A percentile compares a stretch with the other conserved stretches of the same genome.
These are phyloP conservation scores for Matsumurasca onukii DNA, from an alignment of 1,140 invertebrate species.

Conservation along the genomic window DNA sequence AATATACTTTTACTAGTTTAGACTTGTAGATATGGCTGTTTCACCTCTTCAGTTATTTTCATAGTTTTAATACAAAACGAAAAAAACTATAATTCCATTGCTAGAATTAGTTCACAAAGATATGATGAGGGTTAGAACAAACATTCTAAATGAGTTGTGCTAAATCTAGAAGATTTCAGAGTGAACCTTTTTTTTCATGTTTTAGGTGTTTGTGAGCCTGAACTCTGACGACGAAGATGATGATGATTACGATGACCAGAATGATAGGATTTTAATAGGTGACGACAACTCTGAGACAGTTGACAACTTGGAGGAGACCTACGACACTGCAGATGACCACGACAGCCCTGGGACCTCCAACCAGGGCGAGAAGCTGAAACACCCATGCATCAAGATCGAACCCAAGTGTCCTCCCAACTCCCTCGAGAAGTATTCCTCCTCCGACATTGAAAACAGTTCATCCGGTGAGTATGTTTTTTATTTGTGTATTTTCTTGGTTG, in stretches of 20 bases:
- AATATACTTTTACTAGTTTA: no score
- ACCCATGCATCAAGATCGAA: background rate
- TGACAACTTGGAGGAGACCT: constrained; percentile 36
- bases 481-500: background rate
- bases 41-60: no score
- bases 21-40: no score
- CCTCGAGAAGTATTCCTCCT: constrained; percentile 32
- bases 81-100: no score
- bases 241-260: constrained; percentile 38
- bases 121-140: no score
- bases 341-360: background rate
- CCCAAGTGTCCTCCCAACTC: constrained; percentile 36
- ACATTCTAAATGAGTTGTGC: no score
- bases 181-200: no score
- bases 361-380: constrained; percentile 1
- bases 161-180: no score
- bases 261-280: constrained; percentile 39
- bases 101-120: no score
- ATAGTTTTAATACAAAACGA: no score
- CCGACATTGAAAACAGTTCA: constrained; percentile 14
- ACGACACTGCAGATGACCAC: constrained; percentile 36
- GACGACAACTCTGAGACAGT: constrained; percentile 4
- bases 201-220: constrained; percentile 44
- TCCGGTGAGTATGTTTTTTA: background rate
- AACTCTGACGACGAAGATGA: constrained; percentile 29